phyloP scores from a whole-genome alignment of 2,113 vertebrate species.

The Clinocottus analis region DNA sequence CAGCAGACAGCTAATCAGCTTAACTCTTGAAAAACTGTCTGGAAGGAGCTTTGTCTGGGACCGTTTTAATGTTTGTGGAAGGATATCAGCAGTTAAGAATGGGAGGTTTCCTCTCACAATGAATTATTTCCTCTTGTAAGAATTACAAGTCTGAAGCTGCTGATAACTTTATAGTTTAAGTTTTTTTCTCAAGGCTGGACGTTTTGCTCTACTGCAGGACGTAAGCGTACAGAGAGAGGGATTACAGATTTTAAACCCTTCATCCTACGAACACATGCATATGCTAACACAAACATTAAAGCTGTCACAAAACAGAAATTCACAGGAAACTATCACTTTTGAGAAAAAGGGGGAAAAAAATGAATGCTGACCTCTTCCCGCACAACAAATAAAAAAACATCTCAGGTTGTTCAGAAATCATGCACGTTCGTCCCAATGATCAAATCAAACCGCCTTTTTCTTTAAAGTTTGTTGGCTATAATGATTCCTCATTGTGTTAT shows the following conservation, averaged over 20 bases:
- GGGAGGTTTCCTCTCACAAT: not conserved
- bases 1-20: constrained; percentile 71
- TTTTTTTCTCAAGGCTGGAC: constrained; percentile 8
- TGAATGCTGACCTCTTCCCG: constrained; percentile 8
- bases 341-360: not conserved
- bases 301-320: not conserved
- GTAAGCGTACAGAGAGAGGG: constrained; percentile 23
- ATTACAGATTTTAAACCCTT: constrained; percentile 44
- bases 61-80: constrained; percentile 20
- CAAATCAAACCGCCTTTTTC: not conserved
- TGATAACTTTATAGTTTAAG: not conserved
- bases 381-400: constrained; percentile 8
- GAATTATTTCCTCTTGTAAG: not conserved
- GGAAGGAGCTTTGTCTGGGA: constrained; percentile 56
- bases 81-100: constrained; percentile 7
- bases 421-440: not conserved
- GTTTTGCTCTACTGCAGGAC: not conserved
- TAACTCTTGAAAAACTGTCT: constrained; percentile 60
- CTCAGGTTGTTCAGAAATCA: no score
- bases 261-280: constrained; percentile 21
- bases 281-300: not conserved
- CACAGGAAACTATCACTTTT: not conserved
- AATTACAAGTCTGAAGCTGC: constrained; percentile 10
- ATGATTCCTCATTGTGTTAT: not conserved
- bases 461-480: not conserved